Conservation (phyloP, 2,113 vertebrate genomes). For the Scatophagus argus region DNA sequence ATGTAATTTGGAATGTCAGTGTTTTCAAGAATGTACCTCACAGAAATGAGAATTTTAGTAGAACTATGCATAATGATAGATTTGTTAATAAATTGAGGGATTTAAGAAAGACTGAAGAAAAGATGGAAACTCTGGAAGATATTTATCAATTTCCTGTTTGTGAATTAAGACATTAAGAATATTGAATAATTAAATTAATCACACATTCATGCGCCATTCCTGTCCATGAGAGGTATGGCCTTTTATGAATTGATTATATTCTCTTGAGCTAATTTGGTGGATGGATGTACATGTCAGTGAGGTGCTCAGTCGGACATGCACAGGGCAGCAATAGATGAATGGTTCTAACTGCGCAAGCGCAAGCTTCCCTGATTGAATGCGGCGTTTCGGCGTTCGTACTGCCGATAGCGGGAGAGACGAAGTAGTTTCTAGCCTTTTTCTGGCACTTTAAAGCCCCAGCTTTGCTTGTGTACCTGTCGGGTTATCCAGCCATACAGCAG, state of each 20-base stretch:
- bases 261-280: constrained; percentile 11
- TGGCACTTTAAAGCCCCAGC: constrained; percentile 17
- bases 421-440: constrained; percentile 40
- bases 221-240: background rate
- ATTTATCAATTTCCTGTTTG: no score
- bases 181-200: no score
- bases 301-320: no score
- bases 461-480: background rate
- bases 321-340: constrained; percentile 42
- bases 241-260: background rate
- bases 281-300: constrained; percentile 12
- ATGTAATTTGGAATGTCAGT: background rate
- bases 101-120: no score
- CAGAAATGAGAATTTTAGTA: no score
- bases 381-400: background rate
- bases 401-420: constrained; percentile 61
- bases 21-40: background rate
- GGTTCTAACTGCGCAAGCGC: constrained; percentile 34
- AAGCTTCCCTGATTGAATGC: constrained; percentile 28
- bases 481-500: background rate
- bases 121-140: no score
- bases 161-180: no score
- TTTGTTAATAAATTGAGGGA: no score
- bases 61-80: background rate
- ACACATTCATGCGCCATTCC: no score